Base-by-base conservation (phyloP, 2,797 vertebrate genomes). In the Tinamus major region DNA sequence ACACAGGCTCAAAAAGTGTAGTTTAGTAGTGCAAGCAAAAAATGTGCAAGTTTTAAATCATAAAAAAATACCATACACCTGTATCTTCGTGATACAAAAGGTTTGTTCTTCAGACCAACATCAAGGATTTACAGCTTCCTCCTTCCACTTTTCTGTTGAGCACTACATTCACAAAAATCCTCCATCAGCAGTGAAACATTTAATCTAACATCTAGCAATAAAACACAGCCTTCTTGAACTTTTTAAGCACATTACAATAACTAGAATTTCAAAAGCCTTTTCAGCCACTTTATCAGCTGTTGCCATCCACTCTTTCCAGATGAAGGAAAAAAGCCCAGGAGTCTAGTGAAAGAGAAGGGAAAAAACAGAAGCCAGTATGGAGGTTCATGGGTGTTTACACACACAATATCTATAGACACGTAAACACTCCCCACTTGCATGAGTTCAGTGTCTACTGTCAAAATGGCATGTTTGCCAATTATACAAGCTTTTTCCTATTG, bases 171-270 rank as follows among this genome's bases (percentile, higher is more conserved):
- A 39, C 3, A 39, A 14, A 82, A 21, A 4, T 3, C 31, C 31
- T 56, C 18, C 18, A 20, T 20, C 31, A 56, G 31, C 31, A 56
- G 55, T 19, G 31, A n/a, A 56, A 56, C 31, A n/a, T 56, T 56
- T 19, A 16, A 56, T 31, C 31, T 56, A n/a, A 19, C 10, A n/a
- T n/a, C 55, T n/a, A 20, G 55, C 18, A n/a, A n/a, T n/a, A 12
- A n/a, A 19, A 56, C 0, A 2, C 0, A 2, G 6, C 10, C 41
- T 82, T 65, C 37, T 85, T 44, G 33, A 84, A 58, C 6, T 56
- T n/a, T 46, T 10, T 29, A 55, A 53, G 11, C 10, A 7, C 7
- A 68, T 68, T 13, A 76, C 26, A 55, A 2, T 6, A 58, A 65
- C 58, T 63, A 7, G 3, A 19, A 59, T 42, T 83, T 63, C 18